These are phyloP conservation scores for Leguminivora glycinivorella DNA, from an alignment of 1,140 invertebrate genomes.

Conservation along the genomic window DNA sequence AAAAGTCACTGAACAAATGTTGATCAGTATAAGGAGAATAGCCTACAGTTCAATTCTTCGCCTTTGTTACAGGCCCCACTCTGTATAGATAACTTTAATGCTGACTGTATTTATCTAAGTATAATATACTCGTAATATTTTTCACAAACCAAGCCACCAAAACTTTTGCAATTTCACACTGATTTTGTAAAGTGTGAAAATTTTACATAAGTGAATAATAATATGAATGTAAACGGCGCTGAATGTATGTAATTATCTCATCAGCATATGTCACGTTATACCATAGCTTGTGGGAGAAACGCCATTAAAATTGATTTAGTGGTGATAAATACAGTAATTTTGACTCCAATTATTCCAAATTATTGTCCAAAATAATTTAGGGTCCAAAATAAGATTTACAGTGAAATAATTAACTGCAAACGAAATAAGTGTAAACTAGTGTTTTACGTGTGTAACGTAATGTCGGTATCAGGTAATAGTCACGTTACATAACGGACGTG, in stretches of 20 bases:
- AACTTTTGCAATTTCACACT: neutral
- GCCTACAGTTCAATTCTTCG: too few relatives aligned
- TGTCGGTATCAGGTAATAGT: neutral
- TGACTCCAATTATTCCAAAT: neutral
- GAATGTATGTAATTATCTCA: slow-evolving; percentile 18
- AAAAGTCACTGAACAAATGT: too few relatives aligned
- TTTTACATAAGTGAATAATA: neutral
- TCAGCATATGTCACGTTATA: slow-evolving; percentile 3
- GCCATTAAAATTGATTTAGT: neutral
- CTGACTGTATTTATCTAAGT: too few relatives aligned
- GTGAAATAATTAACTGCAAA: neutral
- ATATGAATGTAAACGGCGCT: neutral
- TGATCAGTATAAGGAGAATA: too few relatives aligned
- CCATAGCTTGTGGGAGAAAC: neutral
- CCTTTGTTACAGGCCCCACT: too few relatives aligned
- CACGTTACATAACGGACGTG: neutral
- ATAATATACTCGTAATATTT: neutral
- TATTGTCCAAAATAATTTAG: neutral
- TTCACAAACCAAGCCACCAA: neutral
- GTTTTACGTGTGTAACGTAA: neutral
- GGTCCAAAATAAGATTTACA: neutral
- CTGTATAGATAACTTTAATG: too few relatives aligned
- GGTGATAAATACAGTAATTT: slow-evolving; percentile 1
- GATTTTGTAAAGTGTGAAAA: neutral
- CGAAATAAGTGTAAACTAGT: neutral